Conservation (phyloP, 92 coral and sea anemone species). For the Pocillopora grandis region DNA sequence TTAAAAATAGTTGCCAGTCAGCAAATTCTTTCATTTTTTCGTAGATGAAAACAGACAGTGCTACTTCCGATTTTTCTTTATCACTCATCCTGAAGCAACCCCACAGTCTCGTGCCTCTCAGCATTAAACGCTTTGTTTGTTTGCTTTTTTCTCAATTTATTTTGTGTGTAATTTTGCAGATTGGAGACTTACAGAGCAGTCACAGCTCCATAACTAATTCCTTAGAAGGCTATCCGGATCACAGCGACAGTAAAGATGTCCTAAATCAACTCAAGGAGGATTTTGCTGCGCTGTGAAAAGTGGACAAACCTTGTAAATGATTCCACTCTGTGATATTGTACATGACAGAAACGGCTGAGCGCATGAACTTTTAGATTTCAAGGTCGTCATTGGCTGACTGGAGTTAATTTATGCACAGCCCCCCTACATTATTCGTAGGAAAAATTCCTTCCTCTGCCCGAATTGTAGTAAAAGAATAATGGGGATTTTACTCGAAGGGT, state of each 20-base stretch:
- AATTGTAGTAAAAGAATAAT: too few species aligned
- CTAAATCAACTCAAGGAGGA: slow-evolving; percentile 87
- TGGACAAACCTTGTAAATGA: not conserved
- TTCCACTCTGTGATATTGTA: not conserved
- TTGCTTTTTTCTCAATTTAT: not conserved
- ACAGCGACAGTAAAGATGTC: slow-evolving; percentile 86
- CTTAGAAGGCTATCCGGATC: slow-evolving; percentile 90
- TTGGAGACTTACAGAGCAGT: slow-evolving; percentile 96
- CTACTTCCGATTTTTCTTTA: too few species aligned
- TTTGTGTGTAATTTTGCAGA: slow-evolving; percentile 49
- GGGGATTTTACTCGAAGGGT: too few species aligned
- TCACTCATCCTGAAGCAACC: too few species aligned
- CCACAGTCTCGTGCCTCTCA: not conserved
- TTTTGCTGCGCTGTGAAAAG: slow-evolving; percentile 72
- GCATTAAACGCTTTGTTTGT: not conserved
- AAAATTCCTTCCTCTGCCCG: too few species aligned
- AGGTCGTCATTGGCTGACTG: too few species aligned
- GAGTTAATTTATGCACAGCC: too few species aligned
- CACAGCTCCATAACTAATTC: slow-evolving; percentile 84
- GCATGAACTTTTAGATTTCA: not conserved
- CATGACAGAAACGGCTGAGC: not conserved
- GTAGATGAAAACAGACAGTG: too few species aligned
- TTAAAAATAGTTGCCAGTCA: too few species aligned
- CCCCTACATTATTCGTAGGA: too few species aligned
- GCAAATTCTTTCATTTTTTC: too few species aligned